A percentile compares a stretch with the other conserved stretches of the same genome.
These are phyloP conservation scores for Cyphomyrus discorhynchus DNA, from an alignment of 2,113 vertebrate genomes.

Conservation along the genomic window DNA sequence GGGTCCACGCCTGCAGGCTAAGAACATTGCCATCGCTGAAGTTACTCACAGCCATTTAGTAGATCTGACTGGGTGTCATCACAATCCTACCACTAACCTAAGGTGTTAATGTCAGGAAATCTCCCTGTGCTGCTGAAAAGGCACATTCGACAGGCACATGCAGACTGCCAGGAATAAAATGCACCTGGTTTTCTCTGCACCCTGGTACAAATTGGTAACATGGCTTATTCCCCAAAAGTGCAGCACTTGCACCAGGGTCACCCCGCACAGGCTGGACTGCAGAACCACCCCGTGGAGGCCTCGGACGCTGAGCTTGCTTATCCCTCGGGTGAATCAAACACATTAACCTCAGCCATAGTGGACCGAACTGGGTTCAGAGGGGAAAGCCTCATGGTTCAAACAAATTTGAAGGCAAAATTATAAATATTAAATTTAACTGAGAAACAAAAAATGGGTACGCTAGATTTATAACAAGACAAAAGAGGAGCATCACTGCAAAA, in stretches of 20 bases:
- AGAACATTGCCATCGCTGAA: not conserved
- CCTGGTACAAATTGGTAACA: not conserved
- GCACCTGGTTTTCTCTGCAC: not conserved
- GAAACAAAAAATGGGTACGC: not conserved
- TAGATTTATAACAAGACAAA: not conserved
- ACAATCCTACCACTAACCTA: not conserved
- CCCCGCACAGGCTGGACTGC: not conserved
- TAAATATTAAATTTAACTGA: not conserved
- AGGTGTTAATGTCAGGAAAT: not conserved
- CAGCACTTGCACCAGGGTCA: not conserved
- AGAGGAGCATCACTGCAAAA: not conserved
- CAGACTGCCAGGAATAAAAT: not conserved
- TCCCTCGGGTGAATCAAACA: not conserved
- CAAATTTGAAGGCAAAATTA: not conserved
- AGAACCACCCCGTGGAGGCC: not conserved
- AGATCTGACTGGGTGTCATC: not conserved
- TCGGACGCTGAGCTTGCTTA: not conserved
- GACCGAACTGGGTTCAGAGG: not conserved
- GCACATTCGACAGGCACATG: not conserved
- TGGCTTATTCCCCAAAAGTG: not conserved
- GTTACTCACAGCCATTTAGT: not conserved
- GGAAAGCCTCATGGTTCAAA: not conserved
- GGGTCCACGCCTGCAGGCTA: not conserved
- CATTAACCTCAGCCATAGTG: not conserved
- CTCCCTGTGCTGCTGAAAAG: not conserved